Base-by-base conservation (phyloP, 2,113 vertebrate genomes). In the Tragelaphus buxtoni region DNA sequence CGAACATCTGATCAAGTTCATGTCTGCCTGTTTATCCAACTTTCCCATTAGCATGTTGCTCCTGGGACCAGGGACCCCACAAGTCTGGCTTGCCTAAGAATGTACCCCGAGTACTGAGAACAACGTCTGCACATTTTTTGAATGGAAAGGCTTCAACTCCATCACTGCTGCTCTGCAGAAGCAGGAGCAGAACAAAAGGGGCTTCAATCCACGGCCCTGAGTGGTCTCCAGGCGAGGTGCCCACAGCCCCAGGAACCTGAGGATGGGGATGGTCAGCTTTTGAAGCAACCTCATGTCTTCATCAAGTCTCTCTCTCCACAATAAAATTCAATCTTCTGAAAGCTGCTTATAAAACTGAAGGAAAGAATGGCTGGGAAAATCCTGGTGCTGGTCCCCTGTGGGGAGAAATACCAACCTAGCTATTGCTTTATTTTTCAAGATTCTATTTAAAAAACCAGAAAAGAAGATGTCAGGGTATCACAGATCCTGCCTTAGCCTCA, bases 321-420 rank as follows among this genome's bases (percentile, higher is more conserved):
- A 39, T 39, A 72, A 63, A 80, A 28, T 9, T 24, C 65, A 69
- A 16, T 7, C n/a, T 76, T 17, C n/a, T 24, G 11, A 63, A 91
- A 69, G 35, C 32, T 69, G 63, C 79, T 72, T 92, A 4, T 9
- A 22, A 88, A 83, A 89, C 16, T 1, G 51, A 81, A 94, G 47
- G 51, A 90, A 53, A 72, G 30, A 58, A 47, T 14, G 49, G 1
- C 60, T 22, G 22, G 24, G 2, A n/a, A 39, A 85, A 30, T 13
- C 5, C 28, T 2, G 45, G 69, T 0, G 1, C 3, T 12, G 2
- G 12, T 20, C 24, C 24, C 47, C 30, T 8, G 14, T 24, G 32
- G 47, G 82, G 3, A 83, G n/a, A 74, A 74, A 74, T 5, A 53
- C 42, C 55, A 9, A 4, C 7, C 3, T 45, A 39, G 39, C 9